Evolutionary conservation across 2,113 vertebrate genomes (phyloP).

Genomic region (Todiramphus chloris): DNA sequence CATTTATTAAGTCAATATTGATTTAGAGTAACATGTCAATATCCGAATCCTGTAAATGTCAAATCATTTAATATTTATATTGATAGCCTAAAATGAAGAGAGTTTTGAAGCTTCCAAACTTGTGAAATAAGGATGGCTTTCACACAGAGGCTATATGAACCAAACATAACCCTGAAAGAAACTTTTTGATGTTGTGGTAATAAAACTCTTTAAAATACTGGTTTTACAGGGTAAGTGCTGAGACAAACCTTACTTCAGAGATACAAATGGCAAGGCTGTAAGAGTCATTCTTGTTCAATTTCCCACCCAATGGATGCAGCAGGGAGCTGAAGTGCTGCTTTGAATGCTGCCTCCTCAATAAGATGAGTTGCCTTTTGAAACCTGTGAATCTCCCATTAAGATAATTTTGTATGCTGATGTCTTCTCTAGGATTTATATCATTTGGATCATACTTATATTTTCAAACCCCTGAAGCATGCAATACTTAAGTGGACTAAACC

Average conservation of each 20-base stretch:
- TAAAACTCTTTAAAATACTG: neutral
- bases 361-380: neutral
- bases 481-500: neutral
- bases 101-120: neutral
- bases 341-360: neutral
- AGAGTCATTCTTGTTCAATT: neutral
- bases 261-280: neutral
- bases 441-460: neutral
- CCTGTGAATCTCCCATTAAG: neutral
- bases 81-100: neutral
- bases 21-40: neutral
- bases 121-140: neutral
- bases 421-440: neutral
- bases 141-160: neutral
- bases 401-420: neutral
- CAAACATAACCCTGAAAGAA: neutral
- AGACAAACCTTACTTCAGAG: neutral
- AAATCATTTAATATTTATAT: slow-evolving; percentile 17
- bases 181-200: neutral
- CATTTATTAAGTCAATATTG: neutral
- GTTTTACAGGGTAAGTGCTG: neutral
- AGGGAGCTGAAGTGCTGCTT: neutral
- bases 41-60: neutral
- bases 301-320: neutral
- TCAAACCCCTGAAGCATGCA: neutral